These are phyloP conservation scores for Philaethria dido DNA, from an alignment of 2,888 invertebrate species.

Conservation along the genomic window DNA sequence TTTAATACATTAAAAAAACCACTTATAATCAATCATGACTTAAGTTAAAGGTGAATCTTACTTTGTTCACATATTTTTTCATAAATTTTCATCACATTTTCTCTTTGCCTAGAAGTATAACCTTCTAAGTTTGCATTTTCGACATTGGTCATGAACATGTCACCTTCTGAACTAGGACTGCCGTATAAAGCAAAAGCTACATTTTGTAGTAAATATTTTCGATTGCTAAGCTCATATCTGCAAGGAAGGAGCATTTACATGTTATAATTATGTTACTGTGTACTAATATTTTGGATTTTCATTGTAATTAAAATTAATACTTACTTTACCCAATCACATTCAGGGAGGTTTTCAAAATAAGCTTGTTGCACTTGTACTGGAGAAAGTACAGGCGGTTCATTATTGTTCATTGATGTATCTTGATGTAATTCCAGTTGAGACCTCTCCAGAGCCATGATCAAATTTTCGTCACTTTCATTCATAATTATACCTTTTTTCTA, in stretches of 20 bases:
- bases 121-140: constrained; percentile 65
- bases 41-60: constrained; percentile 49
- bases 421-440: constrained; percentile 33
- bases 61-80: constrained; percentile 76
- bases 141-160: constrained; percentile 53
- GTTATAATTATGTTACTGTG: not conserved
- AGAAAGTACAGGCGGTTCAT: constrained; percentile 48
- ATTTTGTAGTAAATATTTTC: constrained; percentile 79
- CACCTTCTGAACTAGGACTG: constrained; percentile 73
- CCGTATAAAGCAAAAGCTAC: constrained; percentile 84
- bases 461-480: constrained; percentile 35
- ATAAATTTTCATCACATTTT: constrained; percentile 70
- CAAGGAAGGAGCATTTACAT: constrained; percentile 50
- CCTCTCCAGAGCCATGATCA: constrained; percentile 26
- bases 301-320: constrained; percentile 42
- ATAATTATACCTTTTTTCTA: constrained; percentile 17
- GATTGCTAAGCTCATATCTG: constrained; percentile 78
- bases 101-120: constrained; percentile 68
- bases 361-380: constrained; percentile 80
- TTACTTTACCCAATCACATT: constrained; percentile 82
- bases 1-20: not conserved
- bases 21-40: not conserved
- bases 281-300: not conserved
- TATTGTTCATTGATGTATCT: constrained; percentile 13
- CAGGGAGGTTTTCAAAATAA: constrained; percentile 82